These are phyloP conservation scores for Gymnorhina tibicen DNA, from an alignment of 2,113 vertebrate species.

Conservation along the genomic window DNA sequence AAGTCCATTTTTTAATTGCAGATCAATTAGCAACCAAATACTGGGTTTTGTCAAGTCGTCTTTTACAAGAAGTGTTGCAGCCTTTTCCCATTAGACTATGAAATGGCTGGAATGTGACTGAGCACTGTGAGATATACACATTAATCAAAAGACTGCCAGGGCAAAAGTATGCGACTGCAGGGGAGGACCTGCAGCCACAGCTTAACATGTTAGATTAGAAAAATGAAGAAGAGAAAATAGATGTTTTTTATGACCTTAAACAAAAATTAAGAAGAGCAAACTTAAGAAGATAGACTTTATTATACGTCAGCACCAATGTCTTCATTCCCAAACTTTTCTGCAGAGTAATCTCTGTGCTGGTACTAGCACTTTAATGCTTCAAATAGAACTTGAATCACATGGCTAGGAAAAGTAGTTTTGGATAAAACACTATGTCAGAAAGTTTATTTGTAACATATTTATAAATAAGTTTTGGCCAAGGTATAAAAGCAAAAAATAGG, in stretches of 20 bases:
- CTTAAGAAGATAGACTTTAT: background rate
- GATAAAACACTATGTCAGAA: background rate
- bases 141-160: conserved; percentile 62
- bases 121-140: background rate
- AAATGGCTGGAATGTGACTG: conserved; percentile 38
- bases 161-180: conserved; percentile 38
- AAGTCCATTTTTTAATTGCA: conserved; percentile 27
- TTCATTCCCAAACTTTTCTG: background rate
- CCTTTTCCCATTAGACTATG: conserved; percentile 34
- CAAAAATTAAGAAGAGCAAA: background rate
- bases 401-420: background rate
- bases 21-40: background rate
- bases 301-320: background rate
- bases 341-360: background rate
- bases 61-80: background rate
- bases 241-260: background rate
- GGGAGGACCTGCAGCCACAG: conserved; percentile 57
- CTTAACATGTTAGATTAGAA: conserved; percentile 44
- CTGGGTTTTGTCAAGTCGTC: background rate
- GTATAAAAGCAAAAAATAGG: background rate
- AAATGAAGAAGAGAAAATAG: background rate
- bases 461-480: background rate
- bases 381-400: background rate
- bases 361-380: background rate
- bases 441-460: background rate